phyloP scores from a whole-genome alignment of 2,113 vertebrate species.

The Barnardius zonarius region DNA sequence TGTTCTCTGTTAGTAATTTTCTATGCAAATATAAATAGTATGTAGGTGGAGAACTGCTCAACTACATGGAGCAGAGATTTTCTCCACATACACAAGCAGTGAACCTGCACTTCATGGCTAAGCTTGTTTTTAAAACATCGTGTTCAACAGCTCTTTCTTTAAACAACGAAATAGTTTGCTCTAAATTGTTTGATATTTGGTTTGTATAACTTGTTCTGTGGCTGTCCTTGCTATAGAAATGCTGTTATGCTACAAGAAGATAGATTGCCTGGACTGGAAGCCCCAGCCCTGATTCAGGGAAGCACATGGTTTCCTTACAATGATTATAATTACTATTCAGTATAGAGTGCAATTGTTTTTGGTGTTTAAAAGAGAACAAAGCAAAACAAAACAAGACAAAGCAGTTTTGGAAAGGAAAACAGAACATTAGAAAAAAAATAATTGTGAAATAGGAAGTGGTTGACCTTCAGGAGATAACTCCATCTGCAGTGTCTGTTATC shows the following conservation, averaged over 20 bases:
- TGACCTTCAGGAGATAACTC: conserved; percentile 28
- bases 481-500: background rate
- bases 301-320: conserved; percentile 48
- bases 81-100: background rate
- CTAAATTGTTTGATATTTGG: background rate
- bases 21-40: background rate
- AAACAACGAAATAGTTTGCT: background rate
- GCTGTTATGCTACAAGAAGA: background rate
- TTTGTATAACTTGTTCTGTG: background rate
- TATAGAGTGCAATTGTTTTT: conserved; percentile 28
- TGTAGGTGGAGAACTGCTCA: background rate
- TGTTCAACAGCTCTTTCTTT: background rate
- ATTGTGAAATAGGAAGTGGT: conserved; percentile 47
- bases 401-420: conserved; percentile 30
- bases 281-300: conserved; percentile 35
- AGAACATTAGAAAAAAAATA: background rate
- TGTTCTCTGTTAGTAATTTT: background rate
- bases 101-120: background rate
- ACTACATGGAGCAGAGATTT: background rate
- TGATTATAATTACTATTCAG: conserved; percentile 38
- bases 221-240: background rate
- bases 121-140: background rate
- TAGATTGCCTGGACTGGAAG: conserved; percentile 28
- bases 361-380: conserved; percentile 34
- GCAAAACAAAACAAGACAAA: conserved; percentile 31